Conservation (phyloP, 2,888 invertebrate genomes). For the Ptycholaimellus sp. region DNA sequence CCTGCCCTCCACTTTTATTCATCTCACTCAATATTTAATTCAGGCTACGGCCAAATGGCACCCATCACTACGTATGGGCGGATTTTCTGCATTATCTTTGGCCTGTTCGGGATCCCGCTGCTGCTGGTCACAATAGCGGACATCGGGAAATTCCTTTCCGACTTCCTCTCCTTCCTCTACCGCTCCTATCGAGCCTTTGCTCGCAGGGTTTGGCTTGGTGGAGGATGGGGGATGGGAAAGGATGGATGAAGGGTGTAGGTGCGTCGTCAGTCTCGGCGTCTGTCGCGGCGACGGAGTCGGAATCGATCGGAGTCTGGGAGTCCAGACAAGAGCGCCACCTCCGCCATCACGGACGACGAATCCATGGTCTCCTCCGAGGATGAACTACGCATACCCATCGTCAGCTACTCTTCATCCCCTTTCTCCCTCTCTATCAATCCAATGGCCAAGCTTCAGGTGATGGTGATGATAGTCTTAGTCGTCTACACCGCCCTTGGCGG, state of each 20-base stretch:
- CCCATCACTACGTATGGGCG: slow-evolving; percentile 13
- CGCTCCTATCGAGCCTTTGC: slow-evolving; percentile 18
- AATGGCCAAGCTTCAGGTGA: too few species aligned
- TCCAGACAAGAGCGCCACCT: background rate
- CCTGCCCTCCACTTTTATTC: background rate
- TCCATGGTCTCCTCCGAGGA: slow-evolving; percentile 8
- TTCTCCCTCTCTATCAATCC: background rate
- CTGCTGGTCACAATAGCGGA: slow-evolving; percentile 24
- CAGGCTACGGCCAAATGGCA: slow-evolving; percentile 21
- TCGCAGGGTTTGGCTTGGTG: slow-evolving; percentile 18
- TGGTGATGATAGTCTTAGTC: slow-evolving; percentile 21
- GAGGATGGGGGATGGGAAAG: slow-evolving; percentile 2
- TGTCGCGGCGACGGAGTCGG: slow-evolving; percentile 15
- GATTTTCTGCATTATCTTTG: slow-evolving; percentile 23
- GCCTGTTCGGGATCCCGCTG: slow-evolving; percentile 23
- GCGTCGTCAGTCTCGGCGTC: slow-evolving; percentile 16
- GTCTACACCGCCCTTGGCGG: slow-evolving; percentile 23
- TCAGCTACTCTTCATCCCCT: slow-evolving; percentile 6
- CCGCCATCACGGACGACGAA: background rate
- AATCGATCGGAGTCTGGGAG: slow-evolving; percentile 11
- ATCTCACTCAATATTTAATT: background rate
- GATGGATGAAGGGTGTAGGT: slow-evolving; percentile 11
- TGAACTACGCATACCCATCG: slow-evolving; percentile 18
- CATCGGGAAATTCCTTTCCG: slow-evolving; percentile 23
- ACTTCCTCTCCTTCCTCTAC: slow-evolving; percentile 21